Evolutionary conservation across 2,888 invertebrate genomes (phyloP), one percentile per base, ranked within the genome.

Genomic region (Melangyna quadrimaculata): DNA sequence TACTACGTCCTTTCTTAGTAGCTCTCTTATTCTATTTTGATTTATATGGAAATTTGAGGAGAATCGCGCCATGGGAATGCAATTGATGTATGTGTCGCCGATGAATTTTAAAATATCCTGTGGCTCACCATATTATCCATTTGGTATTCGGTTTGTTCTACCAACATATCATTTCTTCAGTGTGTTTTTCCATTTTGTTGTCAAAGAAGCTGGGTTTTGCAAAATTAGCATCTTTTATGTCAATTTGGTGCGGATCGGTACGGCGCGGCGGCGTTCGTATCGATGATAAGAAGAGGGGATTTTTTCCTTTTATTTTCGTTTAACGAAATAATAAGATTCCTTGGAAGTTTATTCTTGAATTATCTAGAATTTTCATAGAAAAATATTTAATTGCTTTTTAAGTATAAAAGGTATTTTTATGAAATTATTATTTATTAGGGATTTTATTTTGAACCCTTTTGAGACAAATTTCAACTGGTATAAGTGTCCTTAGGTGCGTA

Each of bases 51-150:
- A 86, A 86, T 86, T 81, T 65, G 73, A 86, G 73, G 14, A 40
- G 43, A 55, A 69, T 73, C 81, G 72, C 81, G 48, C 67, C 51
- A 78, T 86, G 81, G 86, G 86, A 86, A 86, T 78, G 73, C 81
- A 77, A 86, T 86, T 81, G 86, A 86, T 81, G 86, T 74, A 40
- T 35, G 35, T 59, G 45, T 48, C 17, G 71, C 48, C 27, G 71
- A 80, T 86, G 86, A 86, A 86, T 86, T 86, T 86, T 86, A 81
- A 86, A 86, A 81, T 78, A 78, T 86, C 81, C 73, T 73, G 73
- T 78, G 86, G 77, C 51, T 86, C 35, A 57, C 77, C 53, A 72
- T n/a, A n/a, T 74, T 43, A 79, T 51, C 74, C 67, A 65, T 80
- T 69, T 81, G 77, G n/a, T 12, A 67, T 86, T 81, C 73, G 77